A percentile compares a stretch with the other conserved stretches of the same genome.
phyloP scores from a whole-genome alignment of 1,140 invertebrate genomes.

The Hermatobates lingyangjiaoensis region DNA sequence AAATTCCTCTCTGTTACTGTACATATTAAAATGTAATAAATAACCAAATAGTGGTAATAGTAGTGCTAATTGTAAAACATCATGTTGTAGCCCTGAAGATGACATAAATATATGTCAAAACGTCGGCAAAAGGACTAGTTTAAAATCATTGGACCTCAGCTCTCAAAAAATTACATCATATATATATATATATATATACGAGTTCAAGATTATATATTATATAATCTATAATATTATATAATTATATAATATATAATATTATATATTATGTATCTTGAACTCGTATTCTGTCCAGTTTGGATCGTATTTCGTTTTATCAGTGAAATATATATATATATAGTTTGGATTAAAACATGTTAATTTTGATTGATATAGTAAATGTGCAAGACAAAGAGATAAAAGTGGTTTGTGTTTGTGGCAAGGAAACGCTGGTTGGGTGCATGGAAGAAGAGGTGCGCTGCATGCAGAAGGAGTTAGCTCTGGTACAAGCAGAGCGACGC shows the following conservation, averaged over 20 bases:
- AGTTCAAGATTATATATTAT: not conserved
- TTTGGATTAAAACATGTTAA: not conserved
- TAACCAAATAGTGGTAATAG: too few species aligned
- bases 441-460: slow-evolving; percentile 38
- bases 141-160: too few species aligned
- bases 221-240: not conserved
- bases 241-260: not conserved
- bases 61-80: too few species aligned
- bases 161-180: too few species aligned
- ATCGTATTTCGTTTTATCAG: too few species aligned
- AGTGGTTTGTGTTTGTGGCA: not conserved
- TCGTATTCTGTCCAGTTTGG: not conserved
- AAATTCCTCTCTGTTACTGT: too few species aligned
- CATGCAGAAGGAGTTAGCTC: slow-evolving; percentile 35
- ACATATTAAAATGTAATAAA: too few species aligned
- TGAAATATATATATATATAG: too few species aligned
- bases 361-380: not conserved
- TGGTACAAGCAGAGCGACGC: slow-evolving; percentile 33
- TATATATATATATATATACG: not conserved
- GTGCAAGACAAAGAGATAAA: not conserved
- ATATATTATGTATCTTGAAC: not conserved
- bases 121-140: too few species aligned
- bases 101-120: too few species aligned
- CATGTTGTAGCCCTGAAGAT: too few species aligned
- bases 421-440: slow-evolving; percentile 22